Base-by-base conservation (phyloP, 2,113 vertebrate species). In the Meriones unguiculatus region DNA sequence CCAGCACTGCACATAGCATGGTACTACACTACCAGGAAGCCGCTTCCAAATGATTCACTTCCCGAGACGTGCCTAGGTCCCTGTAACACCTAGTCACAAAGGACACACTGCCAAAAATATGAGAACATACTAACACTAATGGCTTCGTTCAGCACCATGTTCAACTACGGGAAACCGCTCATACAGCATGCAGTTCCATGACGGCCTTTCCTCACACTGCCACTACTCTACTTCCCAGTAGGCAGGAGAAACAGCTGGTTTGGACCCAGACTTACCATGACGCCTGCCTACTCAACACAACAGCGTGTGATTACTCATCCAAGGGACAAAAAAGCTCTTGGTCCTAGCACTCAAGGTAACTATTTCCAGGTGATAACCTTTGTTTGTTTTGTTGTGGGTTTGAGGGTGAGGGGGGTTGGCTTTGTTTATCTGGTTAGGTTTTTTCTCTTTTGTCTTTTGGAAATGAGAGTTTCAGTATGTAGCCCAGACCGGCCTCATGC, bases 181-280 rank as follows among this genome's bases (percentile, higher is more conserved):
- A 50, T 4, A 4, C 0, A 0, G 11, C 46, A 81, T 24, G 15
- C 1, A 18, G 41, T 54, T 64, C 62, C 50, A 12, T 1, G 18
- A 65, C 7, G 13, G 17, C 17, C 52, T 46, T 64, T 38, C 7
- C 35, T 41, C 87, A 50, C 2, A 0, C 50, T 15, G 14, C 20
- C 17, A 2, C 54, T 85, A 28, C 2, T 64, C 38, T 72, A n/a
- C 73, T 18, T 75, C 15, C 41, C 5, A 32, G 20, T 5, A 62
- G 70, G 75, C 25, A 78, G 76, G 7, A 76, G 9, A 30, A 46
- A 84, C 0, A 2, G 92, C 62, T 38, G 30, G 0, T 9, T 7
- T 22, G 10, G 41, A 38, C 30, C 35, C 4, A 4, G 41, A 15
- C 6, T 22, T 11, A 57, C 0, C 0, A 22, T 3, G 30, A 46